Conservation (phyloP, 2,888 invertebrate species). For the Ormyrus pomaceus region DNA sequence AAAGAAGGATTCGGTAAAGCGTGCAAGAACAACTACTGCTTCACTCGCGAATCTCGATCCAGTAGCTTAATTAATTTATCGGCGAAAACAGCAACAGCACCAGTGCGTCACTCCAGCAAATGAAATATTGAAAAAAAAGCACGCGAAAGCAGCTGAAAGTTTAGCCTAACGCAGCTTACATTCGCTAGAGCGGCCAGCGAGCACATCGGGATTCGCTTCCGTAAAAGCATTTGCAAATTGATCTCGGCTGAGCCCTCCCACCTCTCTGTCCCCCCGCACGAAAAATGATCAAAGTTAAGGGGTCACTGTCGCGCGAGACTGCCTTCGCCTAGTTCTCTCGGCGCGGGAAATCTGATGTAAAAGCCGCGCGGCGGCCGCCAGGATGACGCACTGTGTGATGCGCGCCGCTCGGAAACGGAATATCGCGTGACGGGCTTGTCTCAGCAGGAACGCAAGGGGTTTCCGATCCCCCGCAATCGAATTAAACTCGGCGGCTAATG, state of each 20-base stretch:
- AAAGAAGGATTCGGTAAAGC: too few relatives aligned
- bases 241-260: conserved; percentile 13
- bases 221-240: conserved; percentile 33
- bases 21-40: too few relatives aligned
- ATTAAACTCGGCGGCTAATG: conserved; percentile 70
- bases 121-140: too few relatives aligned
- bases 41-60: too few relatives aligned
- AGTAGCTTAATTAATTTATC: too few relatives aligned
- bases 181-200: too few relatives aligned
- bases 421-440: conserved; percentile 73
- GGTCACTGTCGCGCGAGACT: conserved; percentile 35
- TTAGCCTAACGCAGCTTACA: too few relatives aligned
- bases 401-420: conserved; percentile 58
- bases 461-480: conserved; percentile 70
- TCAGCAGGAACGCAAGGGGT: conserved; percentile 72
- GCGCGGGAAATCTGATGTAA: conserved; percentile 28
- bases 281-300: conserved; percentile 47
- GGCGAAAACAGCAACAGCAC: too few relatives aligned
- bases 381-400: neutral
- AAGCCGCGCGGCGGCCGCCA: neutral
- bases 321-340: neutral
- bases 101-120: too few relatives aligned
- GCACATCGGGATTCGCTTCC: too few relatives aligned
- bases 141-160: too few relatives aligned
- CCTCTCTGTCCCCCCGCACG: too few relatives aligned